Conservation (phyloP, 2,113 vertebrate species). For the Sprattus sprattus region DNA sequence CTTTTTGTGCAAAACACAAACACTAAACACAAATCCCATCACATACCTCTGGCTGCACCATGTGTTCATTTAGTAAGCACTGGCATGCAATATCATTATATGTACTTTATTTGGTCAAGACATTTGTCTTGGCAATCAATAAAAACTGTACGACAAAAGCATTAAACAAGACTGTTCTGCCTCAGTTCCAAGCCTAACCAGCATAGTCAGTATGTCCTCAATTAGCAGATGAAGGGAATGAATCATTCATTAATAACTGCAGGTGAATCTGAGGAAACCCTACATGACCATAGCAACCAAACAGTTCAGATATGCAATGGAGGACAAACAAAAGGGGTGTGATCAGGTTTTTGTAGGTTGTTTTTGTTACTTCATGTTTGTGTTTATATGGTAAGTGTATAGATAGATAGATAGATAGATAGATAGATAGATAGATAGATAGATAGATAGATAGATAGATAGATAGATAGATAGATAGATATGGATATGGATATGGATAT, state of each 20-base stretch:
- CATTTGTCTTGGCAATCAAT: too few species aligned
- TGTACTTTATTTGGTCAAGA: too few species aligned
- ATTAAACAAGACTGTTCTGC: not conserved
- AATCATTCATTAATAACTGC: not conserved
- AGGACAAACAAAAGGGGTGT: not conserved
- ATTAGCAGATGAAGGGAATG: not conserved
- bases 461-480: too few species aligned
- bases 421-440: too few species aligned
- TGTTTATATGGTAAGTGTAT: not conserved
- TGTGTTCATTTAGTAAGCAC: too few species aligned
- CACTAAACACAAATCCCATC: too few species aligned
- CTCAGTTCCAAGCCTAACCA: not conserved
- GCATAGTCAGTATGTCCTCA: not conserved
- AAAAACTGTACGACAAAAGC: not conserved
- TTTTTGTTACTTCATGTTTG: not conserved
- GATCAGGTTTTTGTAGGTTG: not conserved
- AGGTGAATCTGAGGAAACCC: not conserved
- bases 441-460: too few species aligned
- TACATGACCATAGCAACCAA: not conserved
- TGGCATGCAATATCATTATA: too few species aligned
- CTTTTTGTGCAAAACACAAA: too few species aligned
- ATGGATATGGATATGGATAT: too few species aligned
- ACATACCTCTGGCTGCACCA: too few species aligned
- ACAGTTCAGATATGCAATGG: not conserved
- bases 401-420: too few species aligned